Percentiles rank a stretch among this genome's conserved stretches.
phyloP scores from a whole-genome alignment of 2,888 invertebrate species.

The Melinopterus prodromus region DNA sequence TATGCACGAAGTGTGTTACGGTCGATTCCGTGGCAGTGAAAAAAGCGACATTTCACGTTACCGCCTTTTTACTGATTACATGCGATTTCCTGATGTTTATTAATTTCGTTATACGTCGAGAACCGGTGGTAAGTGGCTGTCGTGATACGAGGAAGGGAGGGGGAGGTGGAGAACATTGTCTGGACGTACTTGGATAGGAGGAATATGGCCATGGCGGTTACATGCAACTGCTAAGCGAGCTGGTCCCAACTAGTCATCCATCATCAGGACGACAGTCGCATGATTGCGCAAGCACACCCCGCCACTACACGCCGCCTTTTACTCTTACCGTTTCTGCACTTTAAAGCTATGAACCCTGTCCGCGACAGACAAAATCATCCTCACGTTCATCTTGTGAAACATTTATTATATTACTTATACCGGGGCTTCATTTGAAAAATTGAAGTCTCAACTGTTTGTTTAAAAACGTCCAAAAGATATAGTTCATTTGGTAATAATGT shows the following conservation, averaged over 20 bases:
- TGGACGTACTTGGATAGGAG: constrained; percentile 12
- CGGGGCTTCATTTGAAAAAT: not conserved
- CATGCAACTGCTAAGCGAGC: constrained; percentile 39
- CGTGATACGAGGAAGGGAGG: constrained; percentile 9
- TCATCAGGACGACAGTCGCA: constrained; percentile 47
- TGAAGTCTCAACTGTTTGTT: not conserved
- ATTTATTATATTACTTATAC: not conserved
- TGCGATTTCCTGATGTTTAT: constrained; percentile 4
- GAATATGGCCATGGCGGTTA: constrained; percentile 25
- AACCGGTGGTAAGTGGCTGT: not conserved
- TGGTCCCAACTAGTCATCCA: constrained; percentile 43
- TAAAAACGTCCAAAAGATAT: no score
- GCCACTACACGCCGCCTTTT: not conserved
- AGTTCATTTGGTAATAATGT: no score
- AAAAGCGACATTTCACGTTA: not conserved
- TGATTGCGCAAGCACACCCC: constrained; percentile 43
- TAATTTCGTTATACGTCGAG: not conserved
- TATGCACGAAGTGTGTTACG: not conserved
- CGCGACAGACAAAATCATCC: not conserved
- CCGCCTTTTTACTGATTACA: not conserved
- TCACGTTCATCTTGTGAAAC: not conserved
- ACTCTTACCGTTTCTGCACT: not conserved
- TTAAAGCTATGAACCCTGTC: no score
- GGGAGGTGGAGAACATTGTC: constrained; percentile 16
- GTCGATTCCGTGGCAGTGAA: not conserved